Percentiles rank a stretch among this genome's conserved stretches.
phyloP scores from a whole-genome alignment of 2,113 vertebrate genomes.

The Dromiciops gliroides region DNA sequence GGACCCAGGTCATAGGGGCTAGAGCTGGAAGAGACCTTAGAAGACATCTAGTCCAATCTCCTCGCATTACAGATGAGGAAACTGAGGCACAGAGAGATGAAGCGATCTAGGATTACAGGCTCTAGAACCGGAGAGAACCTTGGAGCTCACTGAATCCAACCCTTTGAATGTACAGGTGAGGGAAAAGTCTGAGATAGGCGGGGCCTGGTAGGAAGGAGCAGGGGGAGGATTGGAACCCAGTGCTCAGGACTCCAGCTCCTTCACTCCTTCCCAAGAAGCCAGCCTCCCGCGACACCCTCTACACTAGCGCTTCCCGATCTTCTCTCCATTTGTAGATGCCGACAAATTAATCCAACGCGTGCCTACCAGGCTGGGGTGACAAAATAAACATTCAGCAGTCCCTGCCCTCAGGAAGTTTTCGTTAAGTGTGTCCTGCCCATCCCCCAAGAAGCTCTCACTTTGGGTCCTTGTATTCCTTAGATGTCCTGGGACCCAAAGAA shows the following conservation, averaged over 20 bases:
- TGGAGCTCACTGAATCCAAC: too few relatives aligned
- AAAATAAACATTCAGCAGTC: background rate
- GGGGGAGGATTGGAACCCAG: background rate
- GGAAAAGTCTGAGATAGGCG: too few relatives aligned
- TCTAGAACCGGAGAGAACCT: too few relatives aligned
- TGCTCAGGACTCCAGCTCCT: too few relatives aligned
- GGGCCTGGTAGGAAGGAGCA: background rate
- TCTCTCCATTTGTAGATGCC: background rate
- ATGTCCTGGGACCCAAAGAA: background rate
- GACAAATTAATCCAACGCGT: background rate
- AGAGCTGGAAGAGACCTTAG: too few relatives aligned
- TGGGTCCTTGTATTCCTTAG: background rate
- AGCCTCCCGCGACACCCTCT: too few relatives aligned
- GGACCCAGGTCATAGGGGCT: background rate
- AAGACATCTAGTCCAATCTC: too few relatives aligned
- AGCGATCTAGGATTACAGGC: too few relatives aligned
- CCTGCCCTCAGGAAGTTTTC: background rate
- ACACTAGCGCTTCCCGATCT: background rate
- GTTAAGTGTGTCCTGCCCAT: background rate
- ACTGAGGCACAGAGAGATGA: too few relatives aligned
- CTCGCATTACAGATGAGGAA: too few relatives aligned
- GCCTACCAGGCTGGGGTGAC: background rate
- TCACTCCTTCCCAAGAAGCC: too few relatives aligned
- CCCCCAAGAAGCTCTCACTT: background rate
- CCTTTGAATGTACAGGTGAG: too few relatives aligned